Evolutionary conservation across 53 echinoderm and acorn worm genomes (phyloP), one percentile per base, ranked within the genome.

Genomic region (Zoroaster sp.): DNA sequence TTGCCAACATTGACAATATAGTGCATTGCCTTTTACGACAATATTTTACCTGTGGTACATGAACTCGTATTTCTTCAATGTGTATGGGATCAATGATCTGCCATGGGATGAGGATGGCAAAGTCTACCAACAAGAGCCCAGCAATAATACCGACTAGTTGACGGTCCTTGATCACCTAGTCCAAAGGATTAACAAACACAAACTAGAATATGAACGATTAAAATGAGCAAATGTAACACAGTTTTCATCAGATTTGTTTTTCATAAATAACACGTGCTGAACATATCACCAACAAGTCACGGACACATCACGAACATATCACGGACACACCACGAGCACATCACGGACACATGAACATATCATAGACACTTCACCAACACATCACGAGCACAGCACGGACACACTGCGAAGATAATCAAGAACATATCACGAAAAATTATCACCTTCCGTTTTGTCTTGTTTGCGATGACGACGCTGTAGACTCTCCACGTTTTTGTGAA

Each of bases 401-500:
- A n/a, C n/a, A n/a, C n/a, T n/a, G n/a, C n/a, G n/a, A n/a, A n/a
- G n/a, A n/a, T n/a, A n/a, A n/a, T n/a, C n/a, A n/a, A n/a, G n/a
- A n/a, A n/a, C n/a, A n/a, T n/a, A n/a, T n/a, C n/a, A n/a, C n/a
- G n/a, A n/a, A n/a, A n/a, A n/a, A n/a, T n/a, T n/a, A n/a, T n/a
- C 35, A 78, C 78, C 78, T 78, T 78, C 47, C 83, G 63, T 78
- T 88, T 91, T 4, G 93, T 93, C 15, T 91, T 91, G 71, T 93
- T 90, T 23, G 87, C 70, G 3, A 95, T 95, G 28, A 93, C 93
- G 54, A 93, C 91, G 51, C 73, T 94, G 66, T 94, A 94, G 0
- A 94, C 92, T 25, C n/a, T n/a, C 92, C 92, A 92, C 92, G 90
- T 94, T 73, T 94, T 94, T 1, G 94, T 94, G 42, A 94, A 94